Evolutionary conservation across 2,888 invertebrate genomes (phyloP), one percentile per base, ranked within the genome.

Genomic region (Erpobdella octoculata): DNA sequence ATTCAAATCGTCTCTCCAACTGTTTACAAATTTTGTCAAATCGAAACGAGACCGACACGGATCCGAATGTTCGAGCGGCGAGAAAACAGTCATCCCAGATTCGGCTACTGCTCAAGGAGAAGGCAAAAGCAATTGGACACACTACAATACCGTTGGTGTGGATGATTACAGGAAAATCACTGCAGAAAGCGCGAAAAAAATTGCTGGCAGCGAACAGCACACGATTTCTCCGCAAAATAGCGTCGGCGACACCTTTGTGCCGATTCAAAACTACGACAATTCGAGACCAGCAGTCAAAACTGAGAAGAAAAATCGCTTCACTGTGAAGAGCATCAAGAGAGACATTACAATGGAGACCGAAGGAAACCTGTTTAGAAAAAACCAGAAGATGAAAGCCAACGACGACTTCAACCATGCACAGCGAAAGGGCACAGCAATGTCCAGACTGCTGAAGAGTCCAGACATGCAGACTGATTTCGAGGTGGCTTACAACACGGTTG

Each of bases 1-100:
- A 53, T 53, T 53, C n/a, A 53, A 53, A 53, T 53, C n/a, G 8
- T 46, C 46, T 46, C 21, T 46, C 18, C 46, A 46, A 46, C 53
- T 53, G 8, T 53, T 53, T 53, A 28, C 53, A 21, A 53, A 53
- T 25, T 53, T 28, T 53, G 21, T 53, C 53, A 53, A 53, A 28
- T 25, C 21, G 53, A 28, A 9, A 8, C 12, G 53, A 28, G 53
- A 53, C 53, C 21, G 53, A 53, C 8, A 3, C 28, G 21, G 21
- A 15, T 53, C 53, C 53, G 53, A 53, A n/a, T 18, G 53, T n/a
- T 28, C 53, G 18, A 53, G 53, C 53, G 28, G 9, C 1, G 53
- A 53, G 53, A 28, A 53, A 28, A 15, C 9, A 53, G 53, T 25
- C 53, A 15, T 21, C 28, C 9, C 21, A 9, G 21, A 53, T 53